phyloP scores from a whole-genome alignment of 2,888 invertebrate species.

The Notodromas monacha region DNA sequence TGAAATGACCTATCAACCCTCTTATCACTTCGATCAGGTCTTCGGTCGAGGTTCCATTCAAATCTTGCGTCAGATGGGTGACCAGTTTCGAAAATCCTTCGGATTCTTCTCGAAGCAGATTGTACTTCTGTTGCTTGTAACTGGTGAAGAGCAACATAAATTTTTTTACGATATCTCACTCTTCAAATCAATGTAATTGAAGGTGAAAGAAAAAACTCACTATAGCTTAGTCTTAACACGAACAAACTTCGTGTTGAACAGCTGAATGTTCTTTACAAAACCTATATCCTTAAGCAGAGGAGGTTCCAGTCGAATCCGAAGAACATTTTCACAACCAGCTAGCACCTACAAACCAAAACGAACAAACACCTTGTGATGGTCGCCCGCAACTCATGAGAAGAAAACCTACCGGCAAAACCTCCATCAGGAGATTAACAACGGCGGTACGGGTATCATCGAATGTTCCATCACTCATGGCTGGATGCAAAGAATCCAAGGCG shows the following conservation, averaged over 20 bases:
- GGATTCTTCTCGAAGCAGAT: conserved; percentile 88
- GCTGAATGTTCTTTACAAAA: conserved; percentile 46
- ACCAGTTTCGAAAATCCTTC: conserved; percentile 93
- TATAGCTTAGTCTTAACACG: conserved; percentile 91
- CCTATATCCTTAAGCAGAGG: conserved; percentile 73
- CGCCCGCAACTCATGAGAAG: no score
- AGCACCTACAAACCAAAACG: no score
- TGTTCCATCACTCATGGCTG: no score
- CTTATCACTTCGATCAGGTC: conserved; percentile 56
- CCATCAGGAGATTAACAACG: no score
- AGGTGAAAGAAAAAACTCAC: no score
- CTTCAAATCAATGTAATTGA: neutral
- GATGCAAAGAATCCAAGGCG: no score
- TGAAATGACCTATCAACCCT: conserved; percentile 84
- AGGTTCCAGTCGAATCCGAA: conserved; percentile 70
- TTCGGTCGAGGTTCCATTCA: conserved; percentile 19
- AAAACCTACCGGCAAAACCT: no score
- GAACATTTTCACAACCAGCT: conserved; percentile 33
- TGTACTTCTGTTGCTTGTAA: conserved; percentile 96
- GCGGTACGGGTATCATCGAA: no score
- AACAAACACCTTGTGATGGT: no score
- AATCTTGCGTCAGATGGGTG: conserved; percentile 62
- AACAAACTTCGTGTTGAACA: conserved; percentile 69
- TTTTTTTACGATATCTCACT: neutral
- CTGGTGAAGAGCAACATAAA: conserved; percentile 22